Evolutionary conservation across 1,140 invertebrate species (phyloP), one percentile per base, ranked within the genome.

Genomic region (Drosophila leontia): DNA sequence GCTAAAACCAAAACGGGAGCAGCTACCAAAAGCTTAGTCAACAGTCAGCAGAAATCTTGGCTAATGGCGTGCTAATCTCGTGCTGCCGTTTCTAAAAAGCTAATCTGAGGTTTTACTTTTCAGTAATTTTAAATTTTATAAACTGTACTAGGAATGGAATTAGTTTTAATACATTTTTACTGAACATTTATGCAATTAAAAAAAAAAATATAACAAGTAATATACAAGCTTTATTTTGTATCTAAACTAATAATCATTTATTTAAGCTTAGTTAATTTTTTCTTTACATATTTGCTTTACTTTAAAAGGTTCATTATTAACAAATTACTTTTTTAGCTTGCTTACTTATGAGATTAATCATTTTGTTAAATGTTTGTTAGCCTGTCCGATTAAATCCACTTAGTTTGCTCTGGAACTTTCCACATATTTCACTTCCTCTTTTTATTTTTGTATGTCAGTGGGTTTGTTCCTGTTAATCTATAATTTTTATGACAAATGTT

Each of bases 1-100:
- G 32, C 13, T 64, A 8, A 61, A 26, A 17, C 56, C 11, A 15
- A 65, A 56, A 45, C 45, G 58, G 67, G 42, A 72, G 71, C 76
- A 76, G 83, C 84, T 75, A 68, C 80, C 84, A 88, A 83, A 70
- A 88, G 80, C 84, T 87, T 80, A 80, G 80, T 87, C 75, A 87
- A 77, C 50, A 86, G 62, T 47, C 53, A 72, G 65, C 71, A 29
- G 55, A 76, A 70, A 78, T 78, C 75, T 77, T 74, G 57, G 55
- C 71, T 41, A 70, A 77, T 67, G 65, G 48, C 71, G 71, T 77
- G 65, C 69, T 83, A 74, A 82, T 86, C 83, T 87, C 70, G 83
- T 72, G 79, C 83, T 87, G 63, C 80, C 53, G 75, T n/a, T 58
- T 51, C 29, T 17, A 7, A 51, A 51, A 51, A 51, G n/a, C n/a